These are phyloP conservation scores for Loriculus beryllinus DNA, from an alignment of 2,797 vertebrate genomes.

Conservation along the genomic window DNA sequence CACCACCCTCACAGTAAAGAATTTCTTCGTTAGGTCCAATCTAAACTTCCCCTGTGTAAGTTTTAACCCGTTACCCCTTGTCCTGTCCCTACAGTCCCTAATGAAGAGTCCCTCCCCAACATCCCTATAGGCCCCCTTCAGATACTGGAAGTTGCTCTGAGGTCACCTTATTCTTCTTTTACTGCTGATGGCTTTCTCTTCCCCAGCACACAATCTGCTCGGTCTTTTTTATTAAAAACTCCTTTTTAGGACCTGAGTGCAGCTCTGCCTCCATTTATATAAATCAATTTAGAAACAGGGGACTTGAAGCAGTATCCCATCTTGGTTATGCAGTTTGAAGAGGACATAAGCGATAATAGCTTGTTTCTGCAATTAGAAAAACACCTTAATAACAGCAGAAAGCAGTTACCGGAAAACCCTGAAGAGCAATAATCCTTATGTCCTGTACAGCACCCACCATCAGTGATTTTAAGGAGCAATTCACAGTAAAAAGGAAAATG, in stretches of 20 bases:
- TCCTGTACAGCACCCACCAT: background rate
- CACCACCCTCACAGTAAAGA: too few species aligned
- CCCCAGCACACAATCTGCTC: background rate
- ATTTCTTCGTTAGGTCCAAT: too few species aligned
- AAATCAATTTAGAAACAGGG: accelerated
- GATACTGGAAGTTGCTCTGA: too few species aligned
- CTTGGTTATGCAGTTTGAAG: background rate
- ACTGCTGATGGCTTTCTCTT: background rate
- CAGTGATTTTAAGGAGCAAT: background rate
- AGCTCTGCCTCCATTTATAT: background rate
- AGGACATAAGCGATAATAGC: accelerated
- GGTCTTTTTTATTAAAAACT: background rate
- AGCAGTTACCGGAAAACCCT: background rate
- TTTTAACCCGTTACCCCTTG: background rate
- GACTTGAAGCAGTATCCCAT: background rate
- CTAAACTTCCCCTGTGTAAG: background rate
- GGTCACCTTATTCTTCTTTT: background rate
- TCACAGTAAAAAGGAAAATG: background rate
- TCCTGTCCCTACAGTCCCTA: background rate
- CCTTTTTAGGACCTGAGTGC: background rate
- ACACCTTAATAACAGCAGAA: background rate
- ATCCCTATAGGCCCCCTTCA: too few species aligned
- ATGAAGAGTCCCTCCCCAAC: background rate
- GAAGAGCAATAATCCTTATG: accelerated
- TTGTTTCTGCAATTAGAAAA: background rate